Base-by-base conservation (phyloP, 64 coral and sea anemone species). In the Platygyra sinensis region DNA sequence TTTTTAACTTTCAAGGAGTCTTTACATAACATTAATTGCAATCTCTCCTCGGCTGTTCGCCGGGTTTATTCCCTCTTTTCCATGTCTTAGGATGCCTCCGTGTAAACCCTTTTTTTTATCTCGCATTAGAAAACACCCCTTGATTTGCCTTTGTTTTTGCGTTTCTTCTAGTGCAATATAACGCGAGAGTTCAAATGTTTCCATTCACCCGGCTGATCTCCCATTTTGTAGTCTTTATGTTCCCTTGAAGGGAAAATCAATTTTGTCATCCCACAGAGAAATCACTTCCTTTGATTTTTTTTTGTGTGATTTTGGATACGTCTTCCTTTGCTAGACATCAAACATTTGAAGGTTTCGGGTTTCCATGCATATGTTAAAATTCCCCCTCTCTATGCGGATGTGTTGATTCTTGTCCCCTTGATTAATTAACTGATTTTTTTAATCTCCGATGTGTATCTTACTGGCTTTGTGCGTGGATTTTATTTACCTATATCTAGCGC, bases 391-490 rank as follows among this genome's bases (percentile, higher is more conserved):
- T 13, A 14, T 85, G n/a, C n/a, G n/a, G 36, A 72, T 85, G n/a
- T 85, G 81, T 85, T 85, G 81, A 85, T 85, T 85, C 52, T 85
- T n/a, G 18, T n/a, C n/a, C 24, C 71, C 52, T 85, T 85, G 81
- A 85, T 85, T 85, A 72, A 85, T n/a, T 51, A 85, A 85, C 33
- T 85, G 81, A 85, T 85, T 85, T 85, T 85, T 85, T 46, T 85
- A 28, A 42, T 84, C 80, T 84, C 20, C 81, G 19, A 85, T 85
- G 63, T 72, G 81, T 85, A 85, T 72, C 63, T 85, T 71, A 42
- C 49, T 22, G 57, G 51, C 24, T 62, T 80, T 80, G 27, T 12
- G 16, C n/a, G 52, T 18, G 22, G 62, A 27, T 71, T 85, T 71
- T 19, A 85, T 85, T n/a, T 50, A 72, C 81, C 3, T 51, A 69